phyloP scores from a whole-genome alignment of 2,888 invertebrate genomes.

The Phaedon cochleariae region DNA sequence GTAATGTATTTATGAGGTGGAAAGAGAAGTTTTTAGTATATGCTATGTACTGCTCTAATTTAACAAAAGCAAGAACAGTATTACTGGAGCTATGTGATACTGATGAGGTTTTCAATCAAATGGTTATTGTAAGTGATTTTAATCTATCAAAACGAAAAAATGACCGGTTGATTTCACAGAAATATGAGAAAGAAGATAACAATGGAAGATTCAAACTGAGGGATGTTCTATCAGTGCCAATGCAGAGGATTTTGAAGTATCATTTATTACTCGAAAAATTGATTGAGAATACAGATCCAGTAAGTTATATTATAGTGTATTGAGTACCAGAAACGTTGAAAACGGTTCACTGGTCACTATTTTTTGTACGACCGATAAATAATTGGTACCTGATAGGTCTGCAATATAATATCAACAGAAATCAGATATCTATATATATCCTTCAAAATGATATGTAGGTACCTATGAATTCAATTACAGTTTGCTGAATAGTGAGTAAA shows the following conservation, averaged over 20 bases:
- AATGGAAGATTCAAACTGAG: constrained; percentile 93
- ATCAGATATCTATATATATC: too few relatives aligned
- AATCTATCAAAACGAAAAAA: not conserved
- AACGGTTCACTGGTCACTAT: not conserved
- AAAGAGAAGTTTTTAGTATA: constrained; percentile 92
- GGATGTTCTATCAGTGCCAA: constrained; percentile 96
- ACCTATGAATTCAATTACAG: too few relatives aligned
- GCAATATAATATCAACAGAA: too few relatives aligned
- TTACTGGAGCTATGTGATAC: constrained; percentile 80
- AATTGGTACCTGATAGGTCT: too few relatives aligned
- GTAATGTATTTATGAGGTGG: constrained; percentile 89
- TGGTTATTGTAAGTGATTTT: constrained; percentile 69
- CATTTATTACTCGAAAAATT: constrained; percentile 91
- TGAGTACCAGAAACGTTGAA: not conserved
- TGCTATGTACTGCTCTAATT: constrained; percentile 94
- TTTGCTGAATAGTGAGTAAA: too few relatives aligned
- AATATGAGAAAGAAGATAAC: constrained; percentile 92
- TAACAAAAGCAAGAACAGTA: constrained; percentile 86
- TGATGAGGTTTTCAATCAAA: constrained; percentile 72
- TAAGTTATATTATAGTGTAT: constrained; percentile 63
- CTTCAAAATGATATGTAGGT: too few relatives aligned
- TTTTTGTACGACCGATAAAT: too few relatives aligned
- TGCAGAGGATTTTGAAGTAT: constrained; percentile 98
- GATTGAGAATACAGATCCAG: constrained; percentile 84
- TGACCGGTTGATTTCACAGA: constrained; percentile 65